phyloP scores from a whole-genome alignment of 1,140 invertebrate genomes.

The Euwallacea fornicatus region DNA sequence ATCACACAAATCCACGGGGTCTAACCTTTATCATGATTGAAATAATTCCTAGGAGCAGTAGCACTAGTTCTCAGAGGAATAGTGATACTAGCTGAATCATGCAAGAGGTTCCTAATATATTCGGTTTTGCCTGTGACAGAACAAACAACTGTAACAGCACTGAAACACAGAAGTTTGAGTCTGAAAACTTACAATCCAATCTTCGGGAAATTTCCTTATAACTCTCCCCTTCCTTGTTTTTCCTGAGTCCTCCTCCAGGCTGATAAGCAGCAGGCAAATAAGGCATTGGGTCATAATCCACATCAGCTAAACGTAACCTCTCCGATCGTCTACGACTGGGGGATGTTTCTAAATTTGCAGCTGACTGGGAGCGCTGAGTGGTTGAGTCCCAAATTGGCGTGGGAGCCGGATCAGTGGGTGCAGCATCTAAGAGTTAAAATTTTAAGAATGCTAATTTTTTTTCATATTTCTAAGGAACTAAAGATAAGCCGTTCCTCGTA shows the following conservation, averaged over 20 bases:
- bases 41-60: constrained; percentile 49
- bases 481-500: too few relatives aligned
- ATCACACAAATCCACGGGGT: too few relatives aligned
- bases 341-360: constrained; percentile 17
- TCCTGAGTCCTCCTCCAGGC: constrained; percentile 33
- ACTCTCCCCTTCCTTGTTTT: constrained; percentile 47
- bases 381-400: constrained; percentile 44
- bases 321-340: constrained; percentile 30
- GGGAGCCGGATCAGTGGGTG: not conserved
- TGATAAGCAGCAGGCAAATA: constrained; percentile 40
- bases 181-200: constrained; percentile 47
- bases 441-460: too few relatives aligned
- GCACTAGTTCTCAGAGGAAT: constrained; percentile 48
- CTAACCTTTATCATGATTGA: constrained; percentile 51
- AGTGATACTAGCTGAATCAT: constrained; percentile 53
- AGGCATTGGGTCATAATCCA: constrained; percentile 40
- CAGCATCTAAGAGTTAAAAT: too few relatives aligned
- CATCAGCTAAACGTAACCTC: constrained; percentile 34
- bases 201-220: constrained; percentile 51
- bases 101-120: constrained; percentile 52
- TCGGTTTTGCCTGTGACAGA: constrained; percentile 49
- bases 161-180: not conserved
- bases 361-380: constrained; percentile 28
- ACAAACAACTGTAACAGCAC: not conserved
- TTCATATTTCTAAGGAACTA: too few relatives aligned